Evolutionary conservation across 2,797 vertebrate species (phyloP), one percentile per base, ranked within the genome.

Genomic region (Brotula barbata): DNA sequence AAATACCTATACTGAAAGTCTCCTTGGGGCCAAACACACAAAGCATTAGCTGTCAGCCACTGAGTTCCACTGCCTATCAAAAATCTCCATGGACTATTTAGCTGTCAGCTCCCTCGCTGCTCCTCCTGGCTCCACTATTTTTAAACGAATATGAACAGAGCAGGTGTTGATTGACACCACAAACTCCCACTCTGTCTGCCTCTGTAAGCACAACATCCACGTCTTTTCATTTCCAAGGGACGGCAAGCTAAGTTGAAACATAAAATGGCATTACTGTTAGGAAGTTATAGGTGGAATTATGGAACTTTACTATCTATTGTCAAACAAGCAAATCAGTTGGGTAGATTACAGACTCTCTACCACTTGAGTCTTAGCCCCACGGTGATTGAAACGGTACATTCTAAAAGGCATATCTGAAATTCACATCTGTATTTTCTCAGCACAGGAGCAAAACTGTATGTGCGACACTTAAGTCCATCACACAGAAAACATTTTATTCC

Each of bases 51-150:
- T 89, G 89, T 88, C 89, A 90, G 77, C 77, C 54, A 73, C 76
- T 13, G 61, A 75, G 80, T 81, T 87, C 79, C 75, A 84, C 77
- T 86, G 88, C 87, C 89, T 78, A 90, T 91, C 88, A 89, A 80
- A 87, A 81, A 82, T 87, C 90, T 91, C 90, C 23, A 75, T 39
- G 85, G 90, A 89, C 89, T 90, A 85, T 90, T 92, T 91, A 90
- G 85, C 88, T 88, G 88, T 90, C 89, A 88, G 68, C 64, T 87
- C 78, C 74, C 75, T 84, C 70, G 64, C 71, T 63, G 46, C 73
- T 66, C 73, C 83, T 73, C 73, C 80, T 41, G 73, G 79, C 82
- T 82, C 72, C 73, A 79, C 84, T 89, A 87, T 91, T 92, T 91
- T 90, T 85, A 87, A 86, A 87, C 50, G 68, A 83, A 86, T 84